phyloP scores from a whole-genome alignment of 2,797 vertebrate genomes.

The Sebastolobus alascanus region DNA sequence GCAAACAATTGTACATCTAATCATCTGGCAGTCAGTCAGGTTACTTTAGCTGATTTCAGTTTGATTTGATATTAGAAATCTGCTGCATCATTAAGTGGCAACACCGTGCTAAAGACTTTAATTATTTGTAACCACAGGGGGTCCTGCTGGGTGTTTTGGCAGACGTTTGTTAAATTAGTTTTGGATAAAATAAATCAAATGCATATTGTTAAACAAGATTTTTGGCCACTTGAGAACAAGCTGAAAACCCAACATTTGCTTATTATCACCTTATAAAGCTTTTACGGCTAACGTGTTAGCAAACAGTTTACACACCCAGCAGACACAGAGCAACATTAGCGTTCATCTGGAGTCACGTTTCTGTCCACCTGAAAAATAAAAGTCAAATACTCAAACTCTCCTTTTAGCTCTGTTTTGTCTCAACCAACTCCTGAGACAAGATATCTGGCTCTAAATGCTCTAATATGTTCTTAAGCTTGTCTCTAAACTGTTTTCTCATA shows the following conservation, averaged over 20 bases:
- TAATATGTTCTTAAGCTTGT: not conserved
- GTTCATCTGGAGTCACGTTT: not conserved
- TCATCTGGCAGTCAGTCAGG: not conserved
- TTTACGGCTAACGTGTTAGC: not conserved
- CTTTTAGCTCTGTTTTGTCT: not conserved
- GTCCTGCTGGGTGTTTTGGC: conserved; percentile 8
- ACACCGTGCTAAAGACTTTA: not conserved
- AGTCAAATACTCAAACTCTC: not conserved
- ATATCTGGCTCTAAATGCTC: not conserved
- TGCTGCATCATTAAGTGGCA: not conserved
- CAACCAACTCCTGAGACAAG: not conserved
- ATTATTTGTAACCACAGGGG: not conserved
- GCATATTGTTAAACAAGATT: not conserved
- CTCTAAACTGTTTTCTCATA: rapidly evolving
- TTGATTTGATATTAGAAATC: conserved; percentile 6
- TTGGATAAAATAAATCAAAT: not conserved
- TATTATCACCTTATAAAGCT: not conserved
- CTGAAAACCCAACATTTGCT: not conserved
- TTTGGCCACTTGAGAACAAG: not conserved
- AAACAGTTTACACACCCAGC: not conserved
- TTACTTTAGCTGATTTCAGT: conserved; percentile 24
- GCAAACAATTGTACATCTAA: conserved; percentile 4
- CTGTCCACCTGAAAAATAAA: not conserved
- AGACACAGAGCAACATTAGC: not conserved
- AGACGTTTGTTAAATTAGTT: not conserved